A percentile compares a stretch with the other conserved stretches of the same genome.
Evolutionary conservation across 2,888 invertebrate genomes (phyloP).

Genomic region (Morpho deidamia): DNA sequence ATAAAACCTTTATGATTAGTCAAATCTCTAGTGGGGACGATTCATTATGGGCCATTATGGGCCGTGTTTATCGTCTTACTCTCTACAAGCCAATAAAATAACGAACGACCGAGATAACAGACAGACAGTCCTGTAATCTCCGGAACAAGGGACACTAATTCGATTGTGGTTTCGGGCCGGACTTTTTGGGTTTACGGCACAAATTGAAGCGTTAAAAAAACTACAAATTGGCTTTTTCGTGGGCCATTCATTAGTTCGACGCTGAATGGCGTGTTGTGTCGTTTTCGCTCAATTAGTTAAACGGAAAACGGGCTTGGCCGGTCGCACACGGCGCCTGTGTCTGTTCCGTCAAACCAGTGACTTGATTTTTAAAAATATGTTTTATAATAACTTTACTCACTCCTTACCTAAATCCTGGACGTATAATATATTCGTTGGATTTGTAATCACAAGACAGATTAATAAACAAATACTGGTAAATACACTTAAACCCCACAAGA

Average conservation of each 20-base stretch:
- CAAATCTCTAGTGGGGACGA: constrained; percentile 70
- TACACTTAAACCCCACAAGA: too few relatives aligned
- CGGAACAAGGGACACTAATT: constrained; percentile 79
- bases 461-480: too few relatives aligned
- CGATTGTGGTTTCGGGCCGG: constrained; percentile 76
- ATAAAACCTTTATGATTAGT: constrained; percentile 78
- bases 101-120: constrained; percentile 77
- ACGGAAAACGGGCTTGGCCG: constrained; percentile 58
- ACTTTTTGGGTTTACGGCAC: constrained; percentile 75
- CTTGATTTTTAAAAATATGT: background rate
- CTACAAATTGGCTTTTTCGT: constrained; percentile 75
- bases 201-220: constrained; percentile 78
- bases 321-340: constrained; percentile 42
- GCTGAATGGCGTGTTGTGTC: constrained; percentile 70
- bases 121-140: constrained; percentile 77
- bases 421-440: too few relatives aligned
- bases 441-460: too few relatives aligned
- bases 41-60: constrained; percentile 77
- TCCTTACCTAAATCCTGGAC: too few relatives aligned
- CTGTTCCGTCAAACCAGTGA: constrained; percentile 1
- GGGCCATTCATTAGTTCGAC: constrained; percentile 72
- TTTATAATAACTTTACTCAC: too few relatives aligned
- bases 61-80: constrained; percentile 77
- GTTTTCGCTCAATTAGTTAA: constrained; percentile 78
- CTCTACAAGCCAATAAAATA: constrained; percentile 78